Conservation (phyloP, 2,797 vertebrate species). For the Pyrocephalus nanus region DNA sequence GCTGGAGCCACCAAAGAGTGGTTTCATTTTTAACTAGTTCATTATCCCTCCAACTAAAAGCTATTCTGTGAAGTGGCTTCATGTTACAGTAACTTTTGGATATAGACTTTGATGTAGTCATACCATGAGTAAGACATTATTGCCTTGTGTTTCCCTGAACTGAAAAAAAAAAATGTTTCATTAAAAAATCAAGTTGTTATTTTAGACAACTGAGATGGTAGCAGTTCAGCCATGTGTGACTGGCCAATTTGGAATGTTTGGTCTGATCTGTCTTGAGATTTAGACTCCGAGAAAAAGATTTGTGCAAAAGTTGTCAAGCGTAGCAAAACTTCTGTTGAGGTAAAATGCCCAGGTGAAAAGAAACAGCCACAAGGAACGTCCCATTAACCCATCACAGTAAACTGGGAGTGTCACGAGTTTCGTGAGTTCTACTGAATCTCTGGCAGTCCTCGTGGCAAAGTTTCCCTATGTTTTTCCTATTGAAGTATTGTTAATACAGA, state of each 20-base stretch:
- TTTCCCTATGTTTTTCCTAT: not conserved
- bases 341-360: not conserved
- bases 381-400: not conserved
- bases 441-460: not conserved
- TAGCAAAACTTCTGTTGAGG: not conserved
- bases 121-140: not conserved
- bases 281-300: not conserved
- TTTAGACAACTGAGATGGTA: not conserved
- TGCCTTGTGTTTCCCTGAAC: not conserved
- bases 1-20: not conserved
- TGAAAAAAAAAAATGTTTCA: not conserved
- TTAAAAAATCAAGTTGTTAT: not conserved
- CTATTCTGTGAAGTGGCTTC: not conserved
- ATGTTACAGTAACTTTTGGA: not conserved
- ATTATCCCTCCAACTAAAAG: not conserved
- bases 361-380: not conserved
- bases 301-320: not conserved
- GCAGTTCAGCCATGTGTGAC: not conserved
- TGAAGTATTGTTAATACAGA: not conserved
- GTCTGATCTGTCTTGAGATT: not conserved
- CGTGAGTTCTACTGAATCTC: not conserved
- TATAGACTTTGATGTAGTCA: not conserved
- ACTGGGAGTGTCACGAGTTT: not conserved
- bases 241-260: not conserved
- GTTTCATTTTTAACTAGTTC: not conserved